Evolutionary conservation across 1,140 invertebrate species (phyloP).

Genomic region (Papilio aristodemus): DNA sequence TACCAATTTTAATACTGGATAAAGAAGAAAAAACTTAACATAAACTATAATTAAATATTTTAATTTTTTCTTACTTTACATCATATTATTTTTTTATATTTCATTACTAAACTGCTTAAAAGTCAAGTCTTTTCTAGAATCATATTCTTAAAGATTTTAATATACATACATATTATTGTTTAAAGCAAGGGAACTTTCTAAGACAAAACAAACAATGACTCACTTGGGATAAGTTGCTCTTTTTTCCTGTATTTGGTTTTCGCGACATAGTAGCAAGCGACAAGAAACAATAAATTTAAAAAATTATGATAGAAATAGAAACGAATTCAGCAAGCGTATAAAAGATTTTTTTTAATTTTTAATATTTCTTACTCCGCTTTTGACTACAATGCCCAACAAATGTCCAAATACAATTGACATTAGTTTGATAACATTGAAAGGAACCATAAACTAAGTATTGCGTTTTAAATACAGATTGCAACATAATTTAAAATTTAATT

Average conservation of each 20-base stretch:
- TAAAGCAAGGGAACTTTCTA: neutral
- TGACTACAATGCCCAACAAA: too few relatives aligned
- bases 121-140: neutral
- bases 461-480: too few relatives aligned
- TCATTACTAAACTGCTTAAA: neutral
- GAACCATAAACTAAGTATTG: too few relatives aligned
- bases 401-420: too few relatives aligned
- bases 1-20: too few relatives aligned
- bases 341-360: too few relatives aligned
- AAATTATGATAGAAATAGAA: neutral
- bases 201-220: conserved; percentile 60
- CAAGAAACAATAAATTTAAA: conserved; percentile 24
- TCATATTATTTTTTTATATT: neutral
- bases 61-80: neutral
- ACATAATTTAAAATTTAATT: too few relatives aligned
- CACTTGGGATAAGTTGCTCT: conserved; percentile 70
- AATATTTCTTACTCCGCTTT: too few relatives aligned
- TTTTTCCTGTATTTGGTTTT: conserved; percentile 60
- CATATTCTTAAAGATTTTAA: neutral
- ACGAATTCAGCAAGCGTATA: too few relatives aligned
- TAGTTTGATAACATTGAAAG: too few relatives aligned
- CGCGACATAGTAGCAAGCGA: conserved; percentile 52
- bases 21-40: neutral
- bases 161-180: neutral
- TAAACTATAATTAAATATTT: neutral